Percentiles rank a stretch among this genome's conserved stretches.
phyloP scores from a whole-genome alignment of 2,113 vertebrate species.

The Dryoscopus gambensis region DNA sequence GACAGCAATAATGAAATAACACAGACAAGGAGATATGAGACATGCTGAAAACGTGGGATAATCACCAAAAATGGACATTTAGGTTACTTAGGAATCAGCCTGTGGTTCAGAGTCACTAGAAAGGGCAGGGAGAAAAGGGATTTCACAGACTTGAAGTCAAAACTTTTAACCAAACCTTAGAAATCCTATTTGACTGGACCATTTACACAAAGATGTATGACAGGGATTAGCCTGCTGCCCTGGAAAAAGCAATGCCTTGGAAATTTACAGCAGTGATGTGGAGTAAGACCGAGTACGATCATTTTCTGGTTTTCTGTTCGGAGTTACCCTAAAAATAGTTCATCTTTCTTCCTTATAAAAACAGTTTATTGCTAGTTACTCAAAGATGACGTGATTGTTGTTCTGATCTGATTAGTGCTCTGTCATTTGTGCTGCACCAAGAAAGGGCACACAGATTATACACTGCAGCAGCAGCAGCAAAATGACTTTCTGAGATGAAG shows the following conservation, averaged over 20 bases:
- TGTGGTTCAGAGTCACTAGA: neutral
- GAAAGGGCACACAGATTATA: slow-evolving; percentile 54
- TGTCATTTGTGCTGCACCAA: slow-evolving; percentile 28
- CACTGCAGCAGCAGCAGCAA: slow-evolving; percentile 44
- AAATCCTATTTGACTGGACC: neutral
- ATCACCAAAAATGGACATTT: neutral
- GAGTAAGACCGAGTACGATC: neutral
- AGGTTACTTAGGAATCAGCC: neutral
- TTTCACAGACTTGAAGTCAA: neutral
- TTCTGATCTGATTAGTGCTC: slow-evolving; percentile 42
- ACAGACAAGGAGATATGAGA: neutral
- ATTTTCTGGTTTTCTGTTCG: slow-evolving; percentile 30
- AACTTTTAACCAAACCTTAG: neutral
- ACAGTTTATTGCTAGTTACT: slow-evolving; percentile 43
- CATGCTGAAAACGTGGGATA: neutral
- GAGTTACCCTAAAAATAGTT: slow-evolving; percentile 39
- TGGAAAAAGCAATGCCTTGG: neutral
- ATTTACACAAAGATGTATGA: neutral
- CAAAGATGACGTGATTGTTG: slow-evolving; percentile 44
- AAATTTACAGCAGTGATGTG: neutral
- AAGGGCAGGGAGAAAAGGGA: neutral
- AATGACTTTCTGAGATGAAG: slow-evolving; percentile 63
- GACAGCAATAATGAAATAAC: neutral
- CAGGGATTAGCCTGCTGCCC: neutral
- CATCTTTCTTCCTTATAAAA: slow-evolving; percentile 31